Base-by-base conservation (phyloP, 2,113 vertebrate genomes). In the Numida meleagris region DNA sequence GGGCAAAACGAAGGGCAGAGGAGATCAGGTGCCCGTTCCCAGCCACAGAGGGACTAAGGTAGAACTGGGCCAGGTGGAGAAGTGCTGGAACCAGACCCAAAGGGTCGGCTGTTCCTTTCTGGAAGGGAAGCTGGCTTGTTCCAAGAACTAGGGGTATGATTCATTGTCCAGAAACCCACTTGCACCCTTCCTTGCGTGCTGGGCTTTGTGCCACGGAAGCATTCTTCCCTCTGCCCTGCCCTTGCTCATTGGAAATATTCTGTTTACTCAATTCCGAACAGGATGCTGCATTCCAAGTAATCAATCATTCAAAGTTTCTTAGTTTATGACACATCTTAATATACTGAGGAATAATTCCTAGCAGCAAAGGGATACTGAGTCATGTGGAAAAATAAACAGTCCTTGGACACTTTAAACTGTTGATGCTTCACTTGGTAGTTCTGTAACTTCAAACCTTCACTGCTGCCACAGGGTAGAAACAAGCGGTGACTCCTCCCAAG, bases 341-440 rank as follows among this genome's bases (percentile, higher is more conserved):
- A 31, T 66, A 48, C 76, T 1, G 5, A 84, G 70, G 61, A 90
- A n/a, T 67, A 84, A 68, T 93, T 90, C 73, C 77, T 83, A 84
- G 83, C 46, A 86, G 59, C 72, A 73, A 86, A 57, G 33, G 62
- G 57, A 4, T 72, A 83, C 51, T 96, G 96, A 96, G 61, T 96
- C 95, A 96, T 95, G 82, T 83, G 80, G 88, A 94, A 88, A 95
- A 93, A 88, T 93, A 96, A 96, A 96, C 86, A 96, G 46, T 86
- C 73, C 53, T 84, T 92, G 55, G 77, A 77, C 73, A 67, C 77
- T 83, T 83, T 57, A 62, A 3, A 5, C 33, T 80, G 59, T 77
- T 89, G 72, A 27, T 92, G 77, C 61, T 94, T 90, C 68, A 59
- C 36, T 45, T 27, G 8, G 82, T 81, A 50, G 73, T 92, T 94